These are phyloP conservation scores for Parnassius orleans DNA, from an alignment of 2,888 invertebrate genomes.

Conservation along the genomic window DNA sequence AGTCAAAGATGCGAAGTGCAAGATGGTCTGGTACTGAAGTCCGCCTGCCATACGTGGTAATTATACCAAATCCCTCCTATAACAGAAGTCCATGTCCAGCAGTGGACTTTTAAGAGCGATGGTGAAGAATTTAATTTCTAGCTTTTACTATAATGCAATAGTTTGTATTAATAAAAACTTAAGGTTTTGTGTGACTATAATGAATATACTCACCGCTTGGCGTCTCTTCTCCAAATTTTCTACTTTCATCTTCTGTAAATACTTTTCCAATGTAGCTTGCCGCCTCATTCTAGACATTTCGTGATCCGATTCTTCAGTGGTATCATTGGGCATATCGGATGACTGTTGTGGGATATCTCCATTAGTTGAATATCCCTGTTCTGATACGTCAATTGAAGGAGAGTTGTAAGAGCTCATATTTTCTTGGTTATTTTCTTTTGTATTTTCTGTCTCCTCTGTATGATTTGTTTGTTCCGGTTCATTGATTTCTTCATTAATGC, in stretches of 20 bases:
- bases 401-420: constrained; percentile 18
- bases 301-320: constrained; percentile 38
- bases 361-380: constrained; percentile 9
- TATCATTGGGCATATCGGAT: constrained; percentile 11
- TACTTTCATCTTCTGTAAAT: constrained; percentile 52
- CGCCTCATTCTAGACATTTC: constrained; percentile 48
- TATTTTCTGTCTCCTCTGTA: constrained; percentile 31
- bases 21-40: too few species aligned
- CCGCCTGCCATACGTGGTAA: too few species aligned
- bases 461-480: constrained; percentile 8
- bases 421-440: constrained; percentile 42
- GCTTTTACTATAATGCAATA: too few species aligned
- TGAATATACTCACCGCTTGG: constrained; percentile 50
- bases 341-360: constrained; percentile 16
- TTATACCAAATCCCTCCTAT: too few species aligned
- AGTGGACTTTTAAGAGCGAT: too few species aligned
- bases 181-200: too few species aligned
- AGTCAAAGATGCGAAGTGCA: too few species aligned
- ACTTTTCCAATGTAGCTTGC: constrained; percentile 47
- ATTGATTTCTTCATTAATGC: constrained; percentile 5
- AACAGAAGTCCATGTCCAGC: too few species aligned
- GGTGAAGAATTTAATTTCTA: too few species aligned
- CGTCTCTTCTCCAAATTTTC: constrained; percentile 48
- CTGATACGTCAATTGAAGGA: neutral
- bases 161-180: too few species aligned